Percentiles rank a stretch among this genome's conserved stretches.
These are phyloP conservation scores for Ischnus inquisitorius DNA, from an alignment of 2,888 invertebrate species.

Conservation along the genomic window DNA sequence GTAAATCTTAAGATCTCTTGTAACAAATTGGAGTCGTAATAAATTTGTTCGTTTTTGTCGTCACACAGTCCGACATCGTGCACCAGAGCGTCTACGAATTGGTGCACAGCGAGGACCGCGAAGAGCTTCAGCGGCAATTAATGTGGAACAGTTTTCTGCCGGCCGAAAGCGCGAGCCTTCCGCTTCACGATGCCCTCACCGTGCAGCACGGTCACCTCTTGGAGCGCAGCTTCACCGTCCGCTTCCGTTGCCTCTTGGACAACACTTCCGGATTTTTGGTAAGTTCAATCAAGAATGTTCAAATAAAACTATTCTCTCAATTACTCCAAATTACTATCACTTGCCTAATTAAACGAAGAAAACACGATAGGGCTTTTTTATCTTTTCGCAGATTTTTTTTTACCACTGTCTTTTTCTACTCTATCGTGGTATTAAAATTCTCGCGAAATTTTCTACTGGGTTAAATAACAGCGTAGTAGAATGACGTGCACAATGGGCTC, in stretches of 20 bases:
- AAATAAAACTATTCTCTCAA: conserved; percentile 1
- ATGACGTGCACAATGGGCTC: no score
- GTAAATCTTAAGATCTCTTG: not conserved
- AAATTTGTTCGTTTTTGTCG: conserved; percentile 11
- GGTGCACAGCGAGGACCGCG: conserved; percentile 99
- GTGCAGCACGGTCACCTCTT: conserved; percentile 96
- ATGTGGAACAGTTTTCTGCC: conserved; percentile 98
- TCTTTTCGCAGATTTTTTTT: no score
- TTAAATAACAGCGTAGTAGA: no score
- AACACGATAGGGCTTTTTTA: no score
- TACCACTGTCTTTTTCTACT: no score
- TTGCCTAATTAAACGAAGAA: no score
- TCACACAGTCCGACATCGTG: conserved; percentile 97
- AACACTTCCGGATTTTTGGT: conserved; percentile 99
- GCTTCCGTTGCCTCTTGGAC: conserved; percentile 99
- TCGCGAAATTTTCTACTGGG: no score
- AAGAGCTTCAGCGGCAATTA: conserved; percentile 97
- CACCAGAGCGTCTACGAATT: conserved; percentile 99
- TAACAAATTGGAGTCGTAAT: not conserved
- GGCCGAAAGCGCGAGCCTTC: conserved; percentile 91
- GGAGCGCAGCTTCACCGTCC: conserved; percentile 98
- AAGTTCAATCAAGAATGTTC: conserved; percentile 82
- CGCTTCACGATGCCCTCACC: conserved; percentile 95
- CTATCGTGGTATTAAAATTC: no score
- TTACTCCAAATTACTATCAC: no score